A percentile compares a stretch with the other conserved stretches of the same genome.
phyloP scores from a whole-genome alignment of 2,113 vertebrate species.

The Perognathus longimembris region DNA sequence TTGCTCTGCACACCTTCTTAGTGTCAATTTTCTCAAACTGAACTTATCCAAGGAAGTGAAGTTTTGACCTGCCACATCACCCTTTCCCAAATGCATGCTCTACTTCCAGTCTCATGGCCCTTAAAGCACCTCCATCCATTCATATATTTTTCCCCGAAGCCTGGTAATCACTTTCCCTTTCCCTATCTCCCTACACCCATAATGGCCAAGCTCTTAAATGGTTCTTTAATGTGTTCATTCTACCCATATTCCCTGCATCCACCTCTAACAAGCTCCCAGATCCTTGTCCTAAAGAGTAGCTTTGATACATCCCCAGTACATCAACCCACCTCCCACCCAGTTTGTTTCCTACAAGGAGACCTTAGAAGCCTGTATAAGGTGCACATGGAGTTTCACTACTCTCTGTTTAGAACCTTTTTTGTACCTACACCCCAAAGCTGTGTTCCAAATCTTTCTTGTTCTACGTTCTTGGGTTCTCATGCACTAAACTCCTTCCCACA shows the following conservation, averaged over 20 bases:
- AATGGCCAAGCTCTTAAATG: background rate
- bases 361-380: background rate
- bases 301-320: background rate
- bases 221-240: no score
- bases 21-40: background rate
- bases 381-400: background rate
- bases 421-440: background rate
- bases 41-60: background rate
- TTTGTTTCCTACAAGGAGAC: background rate
- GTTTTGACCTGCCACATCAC: no score
- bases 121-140: background rate
- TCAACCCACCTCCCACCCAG: background rate
- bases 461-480: background rate
- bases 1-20: background rate
- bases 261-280: fast-evolving
- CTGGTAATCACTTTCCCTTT: background rate
- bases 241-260: background rate
- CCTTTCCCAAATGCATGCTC: background rate
- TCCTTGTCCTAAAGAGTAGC: background rate
- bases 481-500: background rate
- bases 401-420: background rate
- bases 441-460: background rate
- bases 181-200: background rate
- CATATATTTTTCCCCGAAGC: background rate
- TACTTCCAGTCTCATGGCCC: background rate